Evolutionary conservation across 2,113 vertebrate species (phyloP).

Genomic region (Cephalopholis sonnerati): DNA sequence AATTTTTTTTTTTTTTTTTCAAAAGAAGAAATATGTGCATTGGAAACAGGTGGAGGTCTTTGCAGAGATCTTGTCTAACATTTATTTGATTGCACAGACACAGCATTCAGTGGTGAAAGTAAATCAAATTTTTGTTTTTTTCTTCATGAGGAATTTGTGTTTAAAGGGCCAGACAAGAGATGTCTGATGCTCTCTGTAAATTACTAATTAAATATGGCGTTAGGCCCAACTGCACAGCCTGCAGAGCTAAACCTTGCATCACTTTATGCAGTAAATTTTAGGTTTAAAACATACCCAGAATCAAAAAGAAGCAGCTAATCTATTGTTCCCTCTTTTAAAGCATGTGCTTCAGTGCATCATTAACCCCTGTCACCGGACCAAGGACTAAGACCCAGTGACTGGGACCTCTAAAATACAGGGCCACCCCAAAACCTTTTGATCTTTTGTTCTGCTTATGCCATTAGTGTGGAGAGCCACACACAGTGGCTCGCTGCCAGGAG

Average conservation of each 20-base stretch:
- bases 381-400: constrained; percentile 37
- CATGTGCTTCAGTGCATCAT: constrained; percentile 62
- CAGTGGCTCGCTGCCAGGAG: constrained; percentile 47
- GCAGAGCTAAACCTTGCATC: not conserved
- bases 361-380: constrained; percentile 57
- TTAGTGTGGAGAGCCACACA: constrained; percentile 62
- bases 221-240: not conserved
- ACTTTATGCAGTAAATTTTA: not conserved
- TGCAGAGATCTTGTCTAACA: no score
- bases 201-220: not conserved
- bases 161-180: no score
- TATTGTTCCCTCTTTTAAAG: constrained; percentile 15
- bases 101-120: no score
- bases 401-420: constrained; percentile 53
- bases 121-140: no score
- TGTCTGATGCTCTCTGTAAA: not conserved
- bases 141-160: no score
- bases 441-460: constrained; percentile 71
- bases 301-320: not conserved
- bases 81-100: no score
- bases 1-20: no score
- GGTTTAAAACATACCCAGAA: constrained; percentile 21
- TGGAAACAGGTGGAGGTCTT: no score
- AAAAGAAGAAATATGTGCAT: no score
- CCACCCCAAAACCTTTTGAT: constrained; percentile 72